phyloP scores from a whole-genome alignment of 30 jellyfish, hydroid and myxozoan species.

The Mastigias papua region DNA sequence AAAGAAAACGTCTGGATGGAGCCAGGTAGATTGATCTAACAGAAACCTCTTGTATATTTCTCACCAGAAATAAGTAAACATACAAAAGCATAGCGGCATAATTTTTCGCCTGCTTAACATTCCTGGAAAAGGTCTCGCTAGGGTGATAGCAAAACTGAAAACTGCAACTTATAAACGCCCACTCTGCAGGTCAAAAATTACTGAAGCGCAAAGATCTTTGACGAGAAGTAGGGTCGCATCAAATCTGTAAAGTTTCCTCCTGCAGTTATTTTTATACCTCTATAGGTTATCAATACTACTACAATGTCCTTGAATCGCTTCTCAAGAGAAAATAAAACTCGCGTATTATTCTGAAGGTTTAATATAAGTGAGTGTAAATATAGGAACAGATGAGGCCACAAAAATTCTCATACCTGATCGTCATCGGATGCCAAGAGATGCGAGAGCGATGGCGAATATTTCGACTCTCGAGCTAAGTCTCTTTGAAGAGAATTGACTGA shows the following conservation, averaged over 20 bases:
- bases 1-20: too few species aligned
- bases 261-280: background rate
- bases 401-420: conserved; percentile 59
- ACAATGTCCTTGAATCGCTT: background rate
- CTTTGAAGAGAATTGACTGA: conserved; percentile 56
- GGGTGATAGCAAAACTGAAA: background rate
- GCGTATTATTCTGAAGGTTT: background rate
- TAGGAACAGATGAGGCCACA: conserved; percentile 14
- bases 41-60: too few species aligned
- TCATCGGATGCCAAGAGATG: conserved; percentile 56
- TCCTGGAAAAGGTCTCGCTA: background rate
- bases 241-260: background rate
- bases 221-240: background rate
- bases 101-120: too few species aligned
- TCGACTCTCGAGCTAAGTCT: conserved; percentile 60
- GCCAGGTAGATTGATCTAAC: too few species aligned
- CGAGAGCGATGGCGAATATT: conserved; percentile 54
- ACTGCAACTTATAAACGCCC: conserved; percentile 17
- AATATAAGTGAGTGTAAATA: background rate
- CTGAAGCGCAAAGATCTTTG: conserved; percentile 7
- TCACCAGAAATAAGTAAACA: too few species aligned
- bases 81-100: too few species aligned
- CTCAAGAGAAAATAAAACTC: background rate
- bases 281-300: background rate
- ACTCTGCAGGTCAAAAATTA: conserved; percentile 46